phyloP scores from a whole-genome alignment of 2,113 vertebrate genomes.

The Cricetomys ansorgei region DNA sequence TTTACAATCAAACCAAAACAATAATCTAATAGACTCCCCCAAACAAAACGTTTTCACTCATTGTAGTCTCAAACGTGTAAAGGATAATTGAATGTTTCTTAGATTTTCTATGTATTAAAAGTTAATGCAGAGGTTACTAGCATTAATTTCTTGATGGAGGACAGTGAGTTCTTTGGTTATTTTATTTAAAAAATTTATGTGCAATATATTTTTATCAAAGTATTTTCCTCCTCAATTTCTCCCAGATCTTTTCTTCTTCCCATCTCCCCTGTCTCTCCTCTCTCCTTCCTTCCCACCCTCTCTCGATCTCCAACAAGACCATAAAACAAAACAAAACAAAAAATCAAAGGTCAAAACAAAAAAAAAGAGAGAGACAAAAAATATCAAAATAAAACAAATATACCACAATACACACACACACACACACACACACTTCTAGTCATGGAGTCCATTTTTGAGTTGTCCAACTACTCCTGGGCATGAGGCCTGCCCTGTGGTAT shows the following conservation, averaged over 20 bases:
- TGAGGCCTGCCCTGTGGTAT: not conserved
- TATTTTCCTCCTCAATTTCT: too few species aligned
- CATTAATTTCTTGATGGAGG: constrained; percentile 12
- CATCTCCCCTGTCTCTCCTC: not conserved
- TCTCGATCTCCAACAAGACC: not conserved
- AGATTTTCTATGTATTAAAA: constrained; percentile 32
- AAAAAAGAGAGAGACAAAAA: not conserved
- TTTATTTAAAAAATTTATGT: too few species aligned
- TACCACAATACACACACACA: too few species aligned
- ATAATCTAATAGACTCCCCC: not conserved
- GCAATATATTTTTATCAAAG: too few species aligned
- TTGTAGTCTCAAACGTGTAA: not conserved
- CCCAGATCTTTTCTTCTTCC: too few species aligned
- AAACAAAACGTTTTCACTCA: not conserved
- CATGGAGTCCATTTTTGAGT: not conserved
- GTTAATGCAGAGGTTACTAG: not conserved
- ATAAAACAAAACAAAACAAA: too few species aligned
- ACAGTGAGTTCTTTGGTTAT: too few species aligned
- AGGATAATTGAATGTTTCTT: not conserved
- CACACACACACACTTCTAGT: too few species aligned
- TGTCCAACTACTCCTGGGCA: not conserved
- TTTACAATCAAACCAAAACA: not conserved
- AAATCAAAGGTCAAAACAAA: not conserved
- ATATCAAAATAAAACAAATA: not conserved
- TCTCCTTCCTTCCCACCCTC: not conserved